Percentiles rank a stretch among this genome's conserved stretches.
phyloP scores from a whole-genome alignment of 2,113 vertebrate genomes.

The Gallinago media region DNA sequence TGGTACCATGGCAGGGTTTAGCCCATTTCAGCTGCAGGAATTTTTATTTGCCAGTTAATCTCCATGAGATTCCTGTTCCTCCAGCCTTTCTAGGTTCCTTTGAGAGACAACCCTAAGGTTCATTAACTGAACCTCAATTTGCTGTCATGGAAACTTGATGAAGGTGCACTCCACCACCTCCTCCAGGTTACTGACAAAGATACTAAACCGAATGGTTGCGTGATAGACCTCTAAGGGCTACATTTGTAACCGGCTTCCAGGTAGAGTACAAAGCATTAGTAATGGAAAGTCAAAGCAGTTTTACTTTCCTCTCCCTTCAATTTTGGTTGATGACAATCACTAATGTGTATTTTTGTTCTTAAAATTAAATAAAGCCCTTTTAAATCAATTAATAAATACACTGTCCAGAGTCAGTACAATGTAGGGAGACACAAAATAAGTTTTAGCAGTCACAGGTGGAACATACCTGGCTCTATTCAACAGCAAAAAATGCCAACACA shows the following conservation, averaged over 20 bases:
- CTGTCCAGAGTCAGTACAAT: not conserved
- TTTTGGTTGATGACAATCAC: not conserved
- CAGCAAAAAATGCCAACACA: not conserved
- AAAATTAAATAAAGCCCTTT: not conserved
- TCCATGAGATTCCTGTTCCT: not conserved
- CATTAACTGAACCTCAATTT: no score
- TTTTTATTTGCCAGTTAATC: not conserved
- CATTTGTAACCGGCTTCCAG: not conserved
- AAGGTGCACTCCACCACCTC: not conserved
- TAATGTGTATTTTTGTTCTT: not conserved
- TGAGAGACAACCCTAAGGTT: rapidly evolving
- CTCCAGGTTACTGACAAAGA: not conserved
- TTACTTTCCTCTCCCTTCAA: not conserved
- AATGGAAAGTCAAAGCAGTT: not conserved
- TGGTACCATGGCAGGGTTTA: not conserved
- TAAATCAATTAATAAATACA: not conserved
- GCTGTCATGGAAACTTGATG: rapidly evolving
- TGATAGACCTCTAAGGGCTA: rapidly evolving
- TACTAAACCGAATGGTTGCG: not conserved
- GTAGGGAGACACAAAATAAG: not conserved
- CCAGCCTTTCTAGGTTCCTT: not conserved
- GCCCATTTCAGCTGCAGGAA: not conserved
- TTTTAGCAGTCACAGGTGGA: not conserved
- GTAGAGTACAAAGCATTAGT: not conserved
- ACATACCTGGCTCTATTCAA: not conserved